phyloP scores from a whole-genome alignment of 2,888 invertebrate species.

The Mesoligia furuncula region DNA sequence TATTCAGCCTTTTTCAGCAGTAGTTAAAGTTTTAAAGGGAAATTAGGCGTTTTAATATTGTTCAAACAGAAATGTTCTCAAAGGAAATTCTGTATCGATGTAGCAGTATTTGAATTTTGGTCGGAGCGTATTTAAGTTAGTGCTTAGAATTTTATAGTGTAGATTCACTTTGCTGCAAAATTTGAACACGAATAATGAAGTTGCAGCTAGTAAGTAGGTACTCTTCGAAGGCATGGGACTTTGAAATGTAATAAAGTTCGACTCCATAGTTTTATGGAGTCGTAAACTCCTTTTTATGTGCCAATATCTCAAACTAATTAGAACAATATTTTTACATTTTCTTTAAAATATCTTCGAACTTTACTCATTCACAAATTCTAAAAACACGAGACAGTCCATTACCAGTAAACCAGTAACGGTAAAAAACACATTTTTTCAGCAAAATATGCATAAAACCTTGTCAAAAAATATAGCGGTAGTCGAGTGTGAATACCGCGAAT shows the following conservation, averaged over 20 bases:
- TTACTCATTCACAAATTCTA: neutral
- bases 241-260: constrained; percentile 4
- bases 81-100: constrained; percentile 5
- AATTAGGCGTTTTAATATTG: constrained; percentile 20
- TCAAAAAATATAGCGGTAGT: constrained; percentile 21
- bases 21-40: constrained; percentile 38
- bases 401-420: neutral
- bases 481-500: constrained; percentile 23
- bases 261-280: constrained; percentile 10
- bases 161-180: neutral
- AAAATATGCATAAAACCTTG: neutral
- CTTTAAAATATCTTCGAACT: constrained; percentile 6
- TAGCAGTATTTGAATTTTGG: constrained; percentile 14
- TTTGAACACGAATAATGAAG: neutral
- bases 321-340: neutral
- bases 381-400: neutral
- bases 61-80: constrained; percentile 4
- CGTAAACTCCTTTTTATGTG: constrained; percentile 7
- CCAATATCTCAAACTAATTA: neutral
- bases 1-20: constrained; percentile 36
- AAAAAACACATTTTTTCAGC: neutral
- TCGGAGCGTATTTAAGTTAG: constrained; percentile 7
- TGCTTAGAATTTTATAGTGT: neutral
- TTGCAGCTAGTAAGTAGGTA: neutral
- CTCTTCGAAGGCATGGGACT: too few species aligned